A percentile compares a stretch with the other conserved stretches of the same genome.
phyloP scores from a whole-genome alignment of 2,797 vertebrate genomes.

The Sciurus vulgaris region DNA sequence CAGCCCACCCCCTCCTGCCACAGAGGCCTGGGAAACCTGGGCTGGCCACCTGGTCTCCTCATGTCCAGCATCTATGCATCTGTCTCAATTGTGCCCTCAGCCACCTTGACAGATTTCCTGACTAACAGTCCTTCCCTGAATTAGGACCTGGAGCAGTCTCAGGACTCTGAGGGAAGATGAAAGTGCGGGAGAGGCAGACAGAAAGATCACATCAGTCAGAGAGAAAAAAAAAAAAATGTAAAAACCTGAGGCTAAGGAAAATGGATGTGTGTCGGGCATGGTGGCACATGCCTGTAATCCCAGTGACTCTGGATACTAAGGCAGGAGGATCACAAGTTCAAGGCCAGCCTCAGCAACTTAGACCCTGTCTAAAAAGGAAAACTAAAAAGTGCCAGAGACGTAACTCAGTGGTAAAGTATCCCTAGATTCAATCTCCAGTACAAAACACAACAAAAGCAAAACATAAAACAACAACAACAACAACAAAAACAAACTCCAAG shows the following conservation, averaged over 20 bases:
- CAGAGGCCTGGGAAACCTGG: slow-evolving; percentile 74
- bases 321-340: too few species aligned
- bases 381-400: too few species aligned
- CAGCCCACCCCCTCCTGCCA: slow-evolving; percentile 63
- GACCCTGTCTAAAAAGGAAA: too few species aligned
- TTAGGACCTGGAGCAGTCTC: background rate
- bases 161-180: background rate
- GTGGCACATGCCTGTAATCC: too few species aligned
- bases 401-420: too few species aligned
- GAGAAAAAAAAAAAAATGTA: background rate
- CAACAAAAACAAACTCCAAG: too few species aligned
- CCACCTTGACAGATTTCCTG: slow-evolving; percentile 68
- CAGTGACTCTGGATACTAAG: too few species aligned
- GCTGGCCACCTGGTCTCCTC: slow-evolving; percentile 79
- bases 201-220: background rate
- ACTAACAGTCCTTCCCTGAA: slow-evolving; percentile 35
- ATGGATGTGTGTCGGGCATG: background rate
- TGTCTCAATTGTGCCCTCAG: slow-evolving; percentile 64
- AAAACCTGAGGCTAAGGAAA: background rate
- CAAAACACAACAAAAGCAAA: too few species aligned
- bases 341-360: too few species aligned
- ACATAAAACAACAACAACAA: too few species aligned
- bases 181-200: background rate
- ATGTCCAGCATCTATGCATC: slow-evolving; percentile 48
- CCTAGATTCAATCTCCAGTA: too few species aligned